Conservation (phyloP, 2,888 invertebrate genomes). For the Brachylomia viminalis region DNA sequence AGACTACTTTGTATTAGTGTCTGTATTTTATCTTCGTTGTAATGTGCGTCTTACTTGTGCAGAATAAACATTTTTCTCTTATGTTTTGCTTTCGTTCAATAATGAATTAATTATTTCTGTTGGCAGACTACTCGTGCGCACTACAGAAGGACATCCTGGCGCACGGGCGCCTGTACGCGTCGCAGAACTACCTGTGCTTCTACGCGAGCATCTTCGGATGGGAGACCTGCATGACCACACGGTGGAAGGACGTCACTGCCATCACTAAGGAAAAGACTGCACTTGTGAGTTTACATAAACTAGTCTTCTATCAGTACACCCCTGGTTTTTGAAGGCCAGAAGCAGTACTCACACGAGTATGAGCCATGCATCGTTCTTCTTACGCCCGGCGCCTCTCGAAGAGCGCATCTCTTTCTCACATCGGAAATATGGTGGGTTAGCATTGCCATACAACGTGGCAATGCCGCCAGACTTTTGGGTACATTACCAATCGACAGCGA, state of each 20-base stretch:
- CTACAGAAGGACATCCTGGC: constrained; percentile 98
- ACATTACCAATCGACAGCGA: no score
- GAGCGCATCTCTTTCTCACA: not conserved
- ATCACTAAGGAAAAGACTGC: constrained; percentile 98
- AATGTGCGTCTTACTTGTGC: no score
- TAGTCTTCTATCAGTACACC: no score
- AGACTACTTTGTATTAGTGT: no score
- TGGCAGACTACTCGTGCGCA: constrained; percentile 98
- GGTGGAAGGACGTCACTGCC: constrained; percentile 97
- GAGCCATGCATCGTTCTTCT: not conserved
- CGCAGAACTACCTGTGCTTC: constrained; percentile 98
- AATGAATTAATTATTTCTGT: not conserved
- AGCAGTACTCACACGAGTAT: no score
- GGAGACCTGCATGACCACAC: constrained; percentile 96
- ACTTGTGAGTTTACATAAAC: constrained; percentile 71
- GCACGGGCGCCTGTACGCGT: constrained; percentile 98
- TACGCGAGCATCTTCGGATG: constrained; percentile 99
- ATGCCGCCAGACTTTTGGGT: no score
- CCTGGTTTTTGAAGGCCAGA: not conserved
- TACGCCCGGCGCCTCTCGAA: not conserved
- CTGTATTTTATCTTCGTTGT: no score
- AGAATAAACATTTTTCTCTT: no score
- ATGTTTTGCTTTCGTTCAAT: not conserved
- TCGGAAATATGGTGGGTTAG: not conserved
- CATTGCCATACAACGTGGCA: no score